Evolutionary conservation across 1,140 invertebrate genomes (phyloP).

Genomic region (Dryas iulia): DNA sequence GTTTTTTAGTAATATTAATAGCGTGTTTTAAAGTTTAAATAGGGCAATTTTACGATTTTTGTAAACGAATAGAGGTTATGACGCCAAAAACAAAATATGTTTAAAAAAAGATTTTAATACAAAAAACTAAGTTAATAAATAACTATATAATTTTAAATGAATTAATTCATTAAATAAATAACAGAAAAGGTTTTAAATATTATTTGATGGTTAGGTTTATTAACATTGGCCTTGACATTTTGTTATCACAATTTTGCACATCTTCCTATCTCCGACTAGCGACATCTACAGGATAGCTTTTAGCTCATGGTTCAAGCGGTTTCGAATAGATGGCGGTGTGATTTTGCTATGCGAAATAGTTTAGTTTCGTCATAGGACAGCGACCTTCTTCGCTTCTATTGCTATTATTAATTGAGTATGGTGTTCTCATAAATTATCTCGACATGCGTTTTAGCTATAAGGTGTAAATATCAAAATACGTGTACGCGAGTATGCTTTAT

Average conservation of each 20-base stretch:
- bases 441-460: background rate
- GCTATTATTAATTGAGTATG: conserved; percentile 12
- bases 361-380: conserved; percentile 45
- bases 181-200: background rate
- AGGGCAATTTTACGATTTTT: background rate
- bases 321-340: conserved; percentile 47
- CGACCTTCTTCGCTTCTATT: conserved; percentile 33
- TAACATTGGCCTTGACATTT: conserved; percentile 73
- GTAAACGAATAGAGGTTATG: conserved; percentile 52
- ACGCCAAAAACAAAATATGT: conserved; percentile 34
- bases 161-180: background rate
- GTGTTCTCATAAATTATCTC: background rate
- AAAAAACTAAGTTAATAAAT: background rate
- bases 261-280: conserved; percentile 41
- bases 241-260: conserved; percentile 69
- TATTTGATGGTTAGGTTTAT: conserved; percentile 30
- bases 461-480: background rate
- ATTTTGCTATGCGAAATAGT: conserved; percentile 39
- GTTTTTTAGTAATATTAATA: background rate
- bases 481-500: background rate
- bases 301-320: background rate
- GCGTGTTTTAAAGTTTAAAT: background rate
- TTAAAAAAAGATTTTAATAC: background rate
- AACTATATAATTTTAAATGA: background rate
- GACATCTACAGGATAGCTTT: conserved; percentile 51